These are phyloP conservation scores for Meliscaeva auricollis DNA, from an alignment of 2,888 invertebrate genomes.

Conservation along the genomic window DNA sequence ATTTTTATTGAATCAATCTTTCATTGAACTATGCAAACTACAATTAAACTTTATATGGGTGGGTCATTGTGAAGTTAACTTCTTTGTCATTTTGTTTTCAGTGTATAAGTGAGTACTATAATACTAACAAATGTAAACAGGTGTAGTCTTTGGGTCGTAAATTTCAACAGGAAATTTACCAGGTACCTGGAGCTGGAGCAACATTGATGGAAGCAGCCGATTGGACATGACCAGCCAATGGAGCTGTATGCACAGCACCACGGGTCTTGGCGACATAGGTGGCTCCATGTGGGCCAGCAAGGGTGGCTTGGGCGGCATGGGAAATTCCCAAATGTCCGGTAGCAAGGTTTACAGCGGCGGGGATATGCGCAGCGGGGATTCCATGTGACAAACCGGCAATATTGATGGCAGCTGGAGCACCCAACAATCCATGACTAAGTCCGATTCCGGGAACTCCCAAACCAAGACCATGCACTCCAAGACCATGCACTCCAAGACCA, in stretches of 20 bases:
- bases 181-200: constrained; percentile 81
- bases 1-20: constrained; percentile 60
- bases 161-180: constrained; percentile 34
- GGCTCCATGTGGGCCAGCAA: constrained; percentile 81
- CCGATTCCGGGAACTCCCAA: constrained; percentile 25
- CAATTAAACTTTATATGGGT: constrained; percentile 30
- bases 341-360: constrained; percentile 76
- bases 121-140: constrained; percentile 13
- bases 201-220: constrained; percentile 81
- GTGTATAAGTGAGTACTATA: background rate
- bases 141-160: constrained; percentile 46
- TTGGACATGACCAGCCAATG: constrained; percentile 80
- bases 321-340: constrained; percentile 47
- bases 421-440: constrained; percentile 33
- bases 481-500: constrained; percentile 29
- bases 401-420: constrained; percentile 42
- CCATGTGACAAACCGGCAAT: constrained; percentile 23
- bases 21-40: constrained; percentile 72
- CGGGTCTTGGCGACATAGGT: constrained; percentile 82
- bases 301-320: constrained; percentile 81
- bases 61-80: constrained; percentile 34
- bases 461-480: constrained; percentile 28
- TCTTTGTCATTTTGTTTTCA: constrained; percentile 34
- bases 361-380: constrained; percentile 49
- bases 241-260: constrained; percentile 81